Evolutionary conservation across 2,888 invertebrate species (phyloP).

Genomic region (Spodoptera exigua): DNA sequence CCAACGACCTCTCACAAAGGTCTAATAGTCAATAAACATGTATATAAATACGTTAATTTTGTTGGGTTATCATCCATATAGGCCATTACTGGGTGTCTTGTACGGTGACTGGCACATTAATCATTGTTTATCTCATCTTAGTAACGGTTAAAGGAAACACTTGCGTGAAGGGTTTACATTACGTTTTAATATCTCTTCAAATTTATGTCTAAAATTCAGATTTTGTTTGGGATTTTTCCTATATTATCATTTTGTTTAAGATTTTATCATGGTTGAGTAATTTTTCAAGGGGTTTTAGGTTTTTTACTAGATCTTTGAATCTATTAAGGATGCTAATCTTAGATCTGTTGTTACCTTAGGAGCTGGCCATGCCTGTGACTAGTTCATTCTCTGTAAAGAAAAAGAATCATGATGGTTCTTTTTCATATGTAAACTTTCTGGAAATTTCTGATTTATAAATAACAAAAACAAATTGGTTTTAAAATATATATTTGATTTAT

Average conservation of each 20-base stretch:
- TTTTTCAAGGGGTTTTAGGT: background rate
- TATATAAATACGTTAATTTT: conserved; percentile 39
- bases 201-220: background rate
- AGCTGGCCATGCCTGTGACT: too few relatives aligned
- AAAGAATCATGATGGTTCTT: too few relatives aligned
- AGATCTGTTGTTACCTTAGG: too few relatives aligned
- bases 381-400: too few relatives aligned
- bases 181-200: conserved; percentile 3
- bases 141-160: conserved; percentile 12
- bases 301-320: background rate
- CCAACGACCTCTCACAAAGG: conserved; percentile 37
- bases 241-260: background rate
- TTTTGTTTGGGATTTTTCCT: background rate
- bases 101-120: conserved; percentile 23
- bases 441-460: too few relatives aligned
- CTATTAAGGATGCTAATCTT: too few relatives aligned
- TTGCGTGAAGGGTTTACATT: conserved; percentile 16
- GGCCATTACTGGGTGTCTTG: conserved; percentile 25
- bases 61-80: conserved; percentile 12
- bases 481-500: too few relatives aligned
- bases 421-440: too few relatives aligned
- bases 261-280: background rate
- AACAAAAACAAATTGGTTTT: too few relatives aligned
- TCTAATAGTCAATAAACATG: conserved; percentile 43
- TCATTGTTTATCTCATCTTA: conserved; percentile 48